Evolutionary conservation across 2,888 invertebrate genomes (phyloP).

Genomic region (Cactoblastis cactorum): DNA sequence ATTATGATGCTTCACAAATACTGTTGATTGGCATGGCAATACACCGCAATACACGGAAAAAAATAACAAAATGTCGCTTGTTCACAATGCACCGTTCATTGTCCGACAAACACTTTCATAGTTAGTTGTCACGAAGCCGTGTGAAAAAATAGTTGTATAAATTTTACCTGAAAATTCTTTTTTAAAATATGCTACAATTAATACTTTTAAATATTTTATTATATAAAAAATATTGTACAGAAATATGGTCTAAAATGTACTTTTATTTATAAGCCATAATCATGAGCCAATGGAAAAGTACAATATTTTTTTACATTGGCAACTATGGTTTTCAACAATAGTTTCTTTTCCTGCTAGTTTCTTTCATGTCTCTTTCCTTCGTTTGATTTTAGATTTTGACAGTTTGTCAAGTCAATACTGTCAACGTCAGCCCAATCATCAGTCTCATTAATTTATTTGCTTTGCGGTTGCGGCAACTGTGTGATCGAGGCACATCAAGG

Average conservation of each 20-base stretch:
- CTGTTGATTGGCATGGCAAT: slow-evolving; percentile 66
- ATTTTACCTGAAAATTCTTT: neutral
- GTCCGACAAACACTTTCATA: slow-evolving; percentile 40
- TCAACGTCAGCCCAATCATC: neutral
- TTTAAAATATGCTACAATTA: no score
- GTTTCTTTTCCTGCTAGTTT: neutral
- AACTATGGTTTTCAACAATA: neutral
- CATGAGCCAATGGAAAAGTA: neutral
- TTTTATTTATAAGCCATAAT: no score
- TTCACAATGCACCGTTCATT: slow-evolving; percentile 59
- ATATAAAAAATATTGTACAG: no score
- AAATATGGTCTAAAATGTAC: no score
- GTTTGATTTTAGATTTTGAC: neutral
- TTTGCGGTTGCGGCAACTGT: slow-evolving; percentile 7
- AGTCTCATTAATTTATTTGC: neutral
- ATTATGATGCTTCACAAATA: slow-evolving; percentile 49
- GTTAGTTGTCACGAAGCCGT: slow-evolving; percentile 8
- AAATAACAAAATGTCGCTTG: slow-evolving; percentile 74
- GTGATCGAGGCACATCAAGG: slow-evolving; percentile 21
- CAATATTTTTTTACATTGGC: neutral
- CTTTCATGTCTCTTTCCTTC: neutral
- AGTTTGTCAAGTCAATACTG: neutral
- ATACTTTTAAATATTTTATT: no score
- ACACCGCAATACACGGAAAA: slow-evolving; percentile 66
- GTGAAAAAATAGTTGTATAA: neutral